Evolutionary conservation across 2,797 vertebrate genomes (phyloP).

Genomic region (Arctocebus calabarensis): DNA sequence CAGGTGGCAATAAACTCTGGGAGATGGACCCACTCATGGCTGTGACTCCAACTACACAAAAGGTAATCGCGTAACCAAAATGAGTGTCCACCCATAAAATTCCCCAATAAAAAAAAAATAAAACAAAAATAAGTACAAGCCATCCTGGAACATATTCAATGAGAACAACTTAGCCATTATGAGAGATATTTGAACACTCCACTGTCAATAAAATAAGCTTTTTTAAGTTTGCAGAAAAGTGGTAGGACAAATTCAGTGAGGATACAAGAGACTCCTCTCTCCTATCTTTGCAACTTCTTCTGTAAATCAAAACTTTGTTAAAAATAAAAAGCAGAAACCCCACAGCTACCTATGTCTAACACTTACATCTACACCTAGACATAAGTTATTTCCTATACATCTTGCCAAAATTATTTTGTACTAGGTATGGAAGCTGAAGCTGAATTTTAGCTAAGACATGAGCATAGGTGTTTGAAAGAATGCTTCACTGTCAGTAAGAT

Average conservation of each 20-base stretch:
- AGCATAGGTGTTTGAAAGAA: not conserved
- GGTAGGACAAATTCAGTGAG: not conserved
- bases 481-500: not conserved
- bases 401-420: constrained; percentile 51
- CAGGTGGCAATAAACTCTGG: too few relatives aligned
- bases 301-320: not conserved
- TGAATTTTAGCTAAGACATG: not conserved
- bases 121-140: not conserved
- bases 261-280: not conserved
- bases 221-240: not conserved
- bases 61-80: too few relatives aligned
- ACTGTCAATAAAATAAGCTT: not conserved
- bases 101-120: not conserved
- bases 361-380: not conserved
- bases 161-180: not conserved
- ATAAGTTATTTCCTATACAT: not conserved
- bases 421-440: not conserved
- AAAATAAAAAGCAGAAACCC: not conserved
- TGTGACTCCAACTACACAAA: too few relatives aligned
- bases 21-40: too few relatives aligned
- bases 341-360: not conserved
- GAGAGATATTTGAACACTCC: not conserved
- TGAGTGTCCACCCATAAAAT: too few relatives aligned
- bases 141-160: not conserved
- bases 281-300: not conserved